Conservation (phyloP, 1,140 invertebrate species). For the Lordiphosa clarofinis region DNA sequence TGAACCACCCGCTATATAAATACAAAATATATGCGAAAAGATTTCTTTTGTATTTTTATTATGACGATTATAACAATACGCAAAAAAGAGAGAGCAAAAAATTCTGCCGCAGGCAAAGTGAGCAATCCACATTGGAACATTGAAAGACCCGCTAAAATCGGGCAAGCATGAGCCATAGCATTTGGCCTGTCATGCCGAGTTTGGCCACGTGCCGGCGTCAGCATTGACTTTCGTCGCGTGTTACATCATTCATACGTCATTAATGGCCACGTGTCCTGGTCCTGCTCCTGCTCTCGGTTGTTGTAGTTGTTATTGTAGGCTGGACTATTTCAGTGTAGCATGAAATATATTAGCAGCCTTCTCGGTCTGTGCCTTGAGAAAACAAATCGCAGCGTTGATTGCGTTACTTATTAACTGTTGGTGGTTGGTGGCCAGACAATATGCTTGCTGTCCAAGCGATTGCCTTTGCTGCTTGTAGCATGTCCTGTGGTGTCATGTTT, state of each 20-base stretch:
- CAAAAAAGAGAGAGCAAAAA: slow-evolving; percentile 34
- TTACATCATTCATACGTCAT: slow-evolving; percentile 80
- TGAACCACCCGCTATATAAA: slow-evolving; percentile 16
- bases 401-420: slow-evolving; percentile 78
- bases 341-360: slow-evolving; percentile 57
- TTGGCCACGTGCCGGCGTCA: slow-evolving; percentile 65
- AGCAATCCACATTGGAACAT: slow-evolving; percentile 51
- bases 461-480: neutral
- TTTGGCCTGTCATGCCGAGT: slow-evolving; percentile 55
- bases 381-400: slow-evolving; percentile 78
- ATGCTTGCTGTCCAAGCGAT: slow-evolving; percentile 53
- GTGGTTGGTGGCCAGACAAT: slow-evolving; percentile 52
- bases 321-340: slow-evolving; percentile 60
- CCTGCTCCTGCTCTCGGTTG: slow-evolving; percentile 12
- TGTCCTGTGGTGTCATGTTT: slow-evolving; percentile 57
- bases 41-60: slow-evolving; percentile 51
- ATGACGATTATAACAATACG: slow-evolving; percentile 61
- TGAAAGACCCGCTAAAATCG: slow-evolving; percentile 55
- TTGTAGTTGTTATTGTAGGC: slow-evolving; percentile 67
- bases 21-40: slow-evolving; percentile 13
- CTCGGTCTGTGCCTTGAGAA: slow-evolving; percentile 25
- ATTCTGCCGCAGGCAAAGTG: slow-evolving; percentile 51
- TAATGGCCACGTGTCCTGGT: slow-evolving; percentile 74
- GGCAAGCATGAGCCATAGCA: slow-evolving; percentile 40
- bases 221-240: slow-evolving; percentile 65